Evolutionary conservation across 1,140 invertebrate species (phyloP).

Genomic region (Saccostrea glomerata): DNA sequence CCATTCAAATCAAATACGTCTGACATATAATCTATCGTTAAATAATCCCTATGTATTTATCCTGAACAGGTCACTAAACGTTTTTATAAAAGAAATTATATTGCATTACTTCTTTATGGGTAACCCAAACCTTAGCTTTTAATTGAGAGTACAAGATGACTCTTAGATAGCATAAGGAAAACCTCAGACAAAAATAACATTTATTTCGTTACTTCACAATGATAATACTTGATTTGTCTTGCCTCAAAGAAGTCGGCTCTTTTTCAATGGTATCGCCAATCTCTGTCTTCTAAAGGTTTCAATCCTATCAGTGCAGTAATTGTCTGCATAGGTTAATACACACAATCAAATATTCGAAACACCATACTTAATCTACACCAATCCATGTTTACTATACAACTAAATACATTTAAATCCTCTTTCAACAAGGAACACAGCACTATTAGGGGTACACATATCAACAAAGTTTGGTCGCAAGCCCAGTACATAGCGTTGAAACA

Average conservation of each 20-base stretch:
- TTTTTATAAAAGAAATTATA: too few species aligned
- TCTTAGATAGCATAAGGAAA: background rate
- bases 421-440: background rate
- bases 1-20: too few species aligned
- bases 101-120: too few species aligned
- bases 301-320: constrained; percentile 16
- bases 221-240: background rate
- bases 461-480: background rate
- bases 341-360: constrained; percentile 9
- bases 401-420: background rate
- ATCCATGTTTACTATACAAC: constrained; percentile 21
- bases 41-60: too few species aligned
- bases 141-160: background rate
- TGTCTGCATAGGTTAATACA: background rate
- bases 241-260: background rate
- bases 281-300: constrained; percentile 9
- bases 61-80: too few species aligned
- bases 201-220: background rate
- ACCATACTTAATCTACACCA: background rate
- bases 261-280: background rate
- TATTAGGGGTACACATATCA: constrained; percentile 20
- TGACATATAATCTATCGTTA: too few species aligned
- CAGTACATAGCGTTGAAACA: constrained; percentile 11
- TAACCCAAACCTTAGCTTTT: background rate
- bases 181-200: background rate